phyloP scores from a whole-genome alignment of 2,113 vertebrate genomes.

The Ia io region DNA sequence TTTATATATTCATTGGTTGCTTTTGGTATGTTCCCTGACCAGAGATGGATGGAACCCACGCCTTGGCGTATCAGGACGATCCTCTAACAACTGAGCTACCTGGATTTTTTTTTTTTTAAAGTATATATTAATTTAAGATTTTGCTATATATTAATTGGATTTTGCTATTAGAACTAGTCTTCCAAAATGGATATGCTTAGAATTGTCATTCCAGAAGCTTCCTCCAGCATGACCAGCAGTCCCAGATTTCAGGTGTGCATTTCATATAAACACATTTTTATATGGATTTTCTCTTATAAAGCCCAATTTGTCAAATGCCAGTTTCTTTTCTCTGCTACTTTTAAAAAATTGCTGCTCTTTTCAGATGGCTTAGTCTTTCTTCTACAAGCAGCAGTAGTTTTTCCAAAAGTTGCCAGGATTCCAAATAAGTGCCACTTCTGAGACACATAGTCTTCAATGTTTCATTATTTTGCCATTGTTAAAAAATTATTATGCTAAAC shows the following conservation, averaged over 20 bases:
- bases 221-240: not conserved
- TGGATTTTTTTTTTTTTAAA: not conserved
- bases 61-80: not conserved
- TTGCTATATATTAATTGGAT: not conserved
- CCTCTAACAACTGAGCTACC: not conserved
- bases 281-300: conserved; percentile 35
- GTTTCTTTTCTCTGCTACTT: not conserved
- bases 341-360: not conserved
- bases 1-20: not conserved
- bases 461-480: not conserved
- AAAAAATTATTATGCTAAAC: not conserved
- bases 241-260: not conserved
- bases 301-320: not conserved
- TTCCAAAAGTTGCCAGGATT: not conserved
- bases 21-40: not conserved
- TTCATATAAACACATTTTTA: not conserved
- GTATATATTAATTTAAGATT: not conserved
- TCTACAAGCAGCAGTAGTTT: not conserved
- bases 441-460: not conserved
- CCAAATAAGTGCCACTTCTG: not conserved
- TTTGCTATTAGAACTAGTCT: not conserved
- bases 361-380: not conserved
- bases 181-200: not conserved
- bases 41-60: not conserved
- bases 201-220: not conserved